Percentiles rank a stretch among this genome's conserved stretches.
Conservation (phyloP, 2,888 invertebrate genomes). For the Cephus pygmeus region DNA sequence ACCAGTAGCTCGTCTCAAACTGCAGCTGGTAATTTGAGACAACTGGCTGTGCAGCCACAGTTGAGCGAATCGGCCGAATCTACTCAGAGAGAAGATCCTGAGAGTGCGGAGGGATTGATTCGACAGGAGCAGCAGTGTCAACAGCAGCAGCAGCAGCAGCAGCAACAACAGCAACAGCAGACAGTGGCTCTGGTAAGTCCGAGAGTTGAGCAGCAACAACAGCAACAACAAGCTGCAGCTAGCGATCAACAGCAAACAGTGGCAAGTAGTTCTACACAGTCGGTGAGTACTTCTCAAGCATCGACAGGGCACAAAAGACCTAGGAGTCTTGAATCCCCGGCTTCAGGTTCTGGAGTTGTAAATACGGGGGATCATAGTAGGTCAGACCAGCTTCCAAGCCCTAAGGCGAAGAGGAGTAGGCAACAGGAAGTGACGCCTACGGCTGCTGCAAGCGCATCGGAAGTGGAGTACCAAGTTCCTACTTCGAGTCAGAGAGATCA, state of each 20-base stretch:
- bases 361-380: constrained; percentile 55
- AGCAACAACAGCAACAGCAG: constrained; percentile 41
- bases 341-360: constrained; percentile 51
- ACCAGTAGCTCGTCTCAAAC: constrained; percentile 73
- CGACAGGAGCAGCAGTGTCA: constrained; percentile 45
- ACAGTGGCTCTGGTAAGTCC: constrained; percentile 63
- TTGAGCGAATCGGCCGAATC: constrained; percentile 68
- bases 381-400: constrained; percentile 56
- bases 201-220: constrained; percentile 57
- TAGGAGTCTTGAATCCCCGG: constrained; percentile 63
- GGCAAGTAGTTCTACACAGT: constrained; percentile 72
- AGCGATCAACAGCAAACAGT: constrained; percentile 63
- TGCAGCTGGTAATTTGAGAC: constrained; percentile 70
- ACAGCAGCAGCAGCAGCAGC: constrained; percentile 44
- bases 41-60: constrained; percentile 75
- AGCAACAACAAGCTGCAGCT: constrained; percentile 48
- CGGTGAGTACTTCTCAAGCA: constrained; percentile 76
- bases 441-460: constrained; percentile 56
- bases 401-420: constrained; percentile 54
- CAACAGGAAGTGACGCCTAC: constrained; percentile 53
- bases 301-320: constrained; percentile 71
- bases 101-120: constrained; percentile 62
- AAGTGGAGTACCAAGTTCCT: constrained; percentile 73
- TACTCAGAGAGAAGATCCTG: constrained; percentile 70
- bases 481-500: constrained; percentile 89